Base-by-base conservation (phyloP, 2,113 vertebrate genomes). In the Dryoscopus gambensis region DNA sequence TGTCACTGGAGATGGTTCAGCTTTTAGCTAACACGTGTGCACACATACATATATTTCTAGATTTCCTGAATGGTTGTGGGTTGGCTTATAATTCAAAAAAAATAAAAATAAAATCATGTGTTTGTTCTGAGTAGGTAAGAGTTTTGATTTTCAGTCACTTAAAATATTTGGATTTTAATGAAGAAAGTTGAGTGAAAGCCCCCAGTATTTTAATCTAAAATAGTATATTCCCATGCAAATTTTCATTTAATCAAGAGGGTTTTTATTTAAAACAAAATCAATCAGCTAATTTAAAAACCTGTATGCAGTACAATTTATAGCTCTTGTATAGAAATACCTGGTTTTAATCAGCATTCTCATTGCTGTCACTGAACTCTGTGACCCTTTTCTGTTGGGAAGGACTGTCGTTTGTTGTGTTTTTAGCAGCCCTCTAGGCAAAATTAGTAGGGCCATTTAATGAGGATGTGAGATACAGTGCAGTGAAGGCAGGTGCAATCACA, bases 401-500 rank as follows among this genome's bases (percentile, higher is more conserved):
- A 39, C 9, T 59, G 11, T 56, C 76, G 44, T 78, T 87, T 57
- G 12, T 62, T 49, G 10, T 18, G 11, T 47, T 33, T 87, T 60
- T 37, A 73, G 33, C 35, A 59, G n/a, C 40, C 35, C 24, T 79
- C 18, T 49, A 65, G 20, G 20, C 13, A 81, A 77, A 87, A 56
- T n/a, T 55, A 63, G 42, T 23, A 65, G 35, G 13, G 27, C 25
- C 46, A 16, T 84, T 70, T 57, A 1, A 5, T 7, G 64, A 90
- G 52, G 15, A 8, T 84, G 59, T 1, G 4, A 67, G 50, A 37
- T 50, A 8, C 0, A 0, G 22, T 65, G 20, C 24, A 57, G 28
- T 78, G 60, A 60, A 64, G 40, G 49, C 22, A 42, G 13, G 9
- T 83, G 44, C 12, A 24, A 2, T 65, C 25, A 37, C 0, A 0